Evolutionary conservation across 2,113 vertebrate genomes (phyloP).

Genomic region (Hippoglossus stenolepis): DNA sequence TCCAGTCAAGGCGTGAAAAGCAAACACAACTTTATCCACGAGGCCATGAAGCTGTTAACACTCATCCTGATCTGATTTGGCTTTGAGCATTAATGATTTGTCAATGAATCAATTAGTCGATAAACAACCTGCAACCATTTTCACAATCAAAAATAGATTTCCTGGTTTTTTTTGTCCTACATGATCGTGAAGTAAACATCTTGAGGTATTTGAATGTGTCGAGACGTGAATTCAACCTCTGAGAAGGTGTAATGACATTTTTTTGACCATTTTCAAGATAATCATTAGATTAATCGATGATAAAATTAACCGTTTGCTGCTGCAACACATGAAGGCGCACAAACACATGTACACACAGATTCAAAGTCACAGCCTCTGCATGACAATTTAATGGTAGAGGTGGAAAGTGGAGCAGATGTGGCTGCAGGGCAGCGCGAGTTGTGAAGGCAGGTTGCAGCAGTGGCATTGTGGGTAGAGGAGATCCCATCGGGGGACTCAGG

Average conservation of each 20-base stretch:
- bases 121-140: background rate
- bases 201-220: too few relatives aligned
- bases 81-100: background rate
- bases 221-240: too few relatives aligned
- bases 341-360: conserved; percentile 26
- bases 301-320: background rate
- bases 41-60: background rate
- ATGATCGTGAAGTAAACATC: too few relatives aligned
- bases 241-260: too few relatives aligned
- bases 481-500: conserved; percentile 30
- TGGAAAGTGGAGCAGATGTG: conserved; percentile 71
- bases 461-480: conserved; percentile 37
- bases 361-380: conserved; percentile 12
- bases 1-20: background rate
- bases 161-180: too few relatives aligned
- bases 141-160: background rate
- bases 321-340: background rate
- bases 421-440: conserved; percentile 62
- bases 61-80: conserved; percentile 7
- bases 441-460: conserved; percentile 55
- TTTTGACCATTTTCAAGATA: too few relatives aligned
- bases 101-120: background rate
- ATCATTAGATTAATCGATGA: background rate
- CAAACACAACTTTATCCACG: conserved; percentile 23
- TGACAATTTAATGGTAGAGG: conserved; percentile 62